Evolutionary conservation across 2,888 invertebrate species (phyloP).

Genomic region (Apomyelois bistriatella): DNA sequence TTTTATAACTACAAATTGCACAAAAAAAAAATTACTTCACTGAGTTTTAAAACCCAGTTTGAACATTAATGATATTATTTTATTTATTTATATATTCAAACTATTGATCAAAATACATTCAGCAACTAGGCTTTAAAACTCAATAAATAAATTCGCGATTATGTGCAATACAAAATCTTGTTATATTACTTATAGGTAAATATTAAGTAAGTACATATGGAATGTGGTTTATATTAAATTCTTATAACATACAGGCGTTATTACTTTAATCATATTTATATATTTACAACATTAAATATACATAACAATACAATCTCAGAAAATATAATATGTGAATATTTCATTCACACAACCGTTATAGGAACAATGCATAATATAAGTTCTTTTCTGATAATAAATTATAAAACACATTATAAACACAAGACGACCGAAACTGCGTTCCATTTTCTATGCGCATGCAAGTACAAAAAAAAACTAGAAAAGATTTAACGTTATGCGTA

Average conservation of each 20-base stretch:
- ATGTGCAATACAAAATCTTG: not conserved
- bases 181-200: not conserved
- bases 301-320: constrained; percentile 18
- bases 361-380: constrained; percentile 17
- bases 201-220: constrained; percentile 6
- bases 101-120: no score
- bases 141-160: not conserved
- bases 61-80: no score
- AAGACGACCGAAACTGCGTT: no score
- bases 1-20: no score
- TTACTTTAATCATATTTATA: not conserved
- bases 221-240: constrained; percentile 12
- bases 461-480: no score
- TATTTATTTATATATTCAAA: no score
- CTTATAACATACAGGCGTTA: constrained; percentile 4
- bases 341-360: constrained; percentile 25
- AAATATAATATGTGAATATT: constrained; percentile 23
- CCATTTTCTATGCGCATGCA: no score
- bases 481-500: no score
- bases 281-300: constrained; percentile 5
- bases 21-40: no score
- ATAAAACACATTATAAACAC: not conserved
- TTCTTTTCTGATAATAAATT: constrained; percentile 11
- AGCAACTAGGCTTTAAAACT: not conserved
- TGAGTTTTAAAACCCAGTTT: no score